These are phyloP conservation scores for Drosophila tani DNA, from an alignment of 1,140 invertebrate genomes.

Conservation along the genomic window DNA sequence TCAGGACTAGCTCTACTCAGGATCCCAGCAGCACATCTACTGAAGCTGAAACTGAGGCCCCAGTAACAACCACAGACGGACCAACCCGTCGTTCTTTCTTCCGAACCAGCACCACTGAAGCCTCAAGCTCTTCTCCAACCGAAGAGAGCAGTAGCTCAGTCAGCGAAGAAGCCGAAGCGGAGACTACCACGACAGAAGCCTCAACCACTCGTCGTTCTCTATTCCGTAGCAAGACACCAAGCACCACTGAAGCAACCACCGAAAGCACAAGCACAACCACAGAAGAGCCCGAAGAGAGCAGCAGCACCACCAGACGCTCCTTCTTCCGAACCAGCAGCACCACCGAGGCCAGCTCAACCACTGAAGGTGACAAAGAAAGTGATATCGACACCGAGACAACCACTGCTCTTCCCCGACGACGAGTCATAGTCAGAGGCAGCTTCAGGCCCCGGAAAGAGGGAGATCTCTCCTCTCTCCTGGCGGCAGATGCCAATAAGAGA, in stretches of 20 bases:
- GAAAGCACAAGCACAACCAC: constrained; percentile 7
- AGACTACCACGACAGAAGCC: neutral
- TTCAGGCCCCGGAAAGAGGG: constrained; percentile 65
- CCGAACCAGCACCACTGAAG: constrained; percentile 1
- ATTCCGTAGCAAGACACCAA: constrained; percentile 15
- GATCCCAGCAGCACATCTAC: neutral
- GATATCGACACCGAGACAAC: constrained; percentile 12
- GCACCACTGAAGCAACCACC: constrained; percentile 1
- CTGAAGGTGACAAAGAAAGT: neutral
- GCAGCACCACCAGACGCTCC: constrained; percentile 22
- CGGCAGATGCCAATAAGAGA: constrained; percentile 61
- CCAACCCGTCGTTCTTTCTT: constrained; percentile 11
- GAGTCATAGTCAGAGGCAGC: constrained; percentile 56
- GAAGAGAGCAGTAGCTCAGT: constrained; percentile 6
- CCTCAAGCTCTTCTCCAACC: neutral
- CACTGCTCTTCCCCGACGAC: constrained; percentile 34
- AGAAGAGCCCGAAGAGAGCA: constrained; percentile 14
- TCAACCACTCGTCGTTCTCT: constrained; percentile 22
- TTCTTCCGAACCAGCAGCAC: constrained; percentile 35
- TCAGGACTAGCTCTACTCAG: constrained; percentile 6
- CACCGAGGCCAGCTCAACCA: constrained; percentile 14
- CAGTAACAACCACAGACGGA: neutral
- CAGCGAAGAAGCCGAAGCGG: neutral
- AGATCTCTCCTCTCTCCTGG: constrained; percentile 67
- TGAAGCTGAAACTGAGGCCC: neutral